These are phyloP conservation scores for Copsychus sechellarum DNA, from an alignment of 2,113 vertebrate species.

Conservation along the genomic window DNA sequence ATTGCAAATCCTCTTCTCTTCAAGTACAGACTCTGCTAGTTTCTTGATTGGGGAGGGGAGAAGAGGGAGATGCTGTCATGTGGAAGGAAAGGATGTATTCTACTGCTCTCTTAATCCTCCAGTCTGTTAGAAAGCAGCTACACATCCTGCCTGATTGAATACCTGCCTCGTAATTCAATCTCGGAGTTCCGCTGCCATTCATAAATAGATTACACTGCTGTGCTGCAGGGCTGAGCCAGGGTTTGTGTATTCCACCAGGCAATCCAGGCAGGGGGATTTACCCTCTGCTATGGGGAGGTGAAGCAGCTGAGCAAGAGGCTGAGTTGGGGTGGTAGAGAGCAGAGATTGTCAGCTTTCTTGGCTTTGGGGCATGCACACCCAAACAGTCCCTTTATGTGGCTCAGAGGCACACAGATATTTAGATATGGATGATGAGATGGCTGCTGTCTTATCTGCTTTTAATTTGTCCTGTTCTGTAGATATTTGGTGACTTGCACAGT, in stretches of 20 bases:
- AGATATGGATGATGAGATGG: not conserved
- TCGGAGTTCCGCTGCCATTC: slow-evolving; percentile 41
- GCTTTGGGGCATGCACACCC: not conserved
- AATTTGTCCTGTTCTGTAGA: not conserved
- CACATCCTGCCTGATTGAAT: slow-evolving; percentile 59
- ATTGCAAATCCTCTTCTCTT: slow-evolving; percentile 32
- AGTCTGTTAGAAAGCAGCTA: slow-evolving; percentile 18
- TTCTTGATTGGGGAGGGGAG: not conserved
- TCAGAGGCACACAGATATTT: fast-evolving
- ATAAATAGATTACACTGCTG: slow-evolving; percentile 7
- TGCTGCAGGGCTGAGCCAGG: not conserved
- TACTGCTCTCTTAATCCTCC: slow-evolving; percentile 17
- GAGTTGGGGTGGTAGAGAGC: not conserved
- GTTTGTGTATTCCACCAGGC: not conserved
- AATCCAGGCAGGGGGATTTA: not conserved
- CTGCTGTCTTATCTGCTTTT: not conserved
- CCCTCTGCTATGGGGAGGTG: not conserved
- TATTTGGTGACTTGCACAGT: not conserved
- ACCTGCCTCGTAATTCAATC: slow-evolving; percentile 62
- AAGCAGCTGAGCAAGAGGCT: not conserved
- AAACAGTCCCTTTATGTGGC: not conserved
- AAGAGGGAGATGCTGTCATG: slow-evolving; percentile 26
- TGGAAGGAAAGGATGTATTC: slow-evolving; percentile 31
- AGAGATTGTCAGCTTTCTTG: not conserved
- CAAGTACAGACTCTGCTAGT: not conserved